Evolutionary conservation across 2,113 vertebrate species (phyloP).

Genomic region (Echinops telfairi): DNA sequence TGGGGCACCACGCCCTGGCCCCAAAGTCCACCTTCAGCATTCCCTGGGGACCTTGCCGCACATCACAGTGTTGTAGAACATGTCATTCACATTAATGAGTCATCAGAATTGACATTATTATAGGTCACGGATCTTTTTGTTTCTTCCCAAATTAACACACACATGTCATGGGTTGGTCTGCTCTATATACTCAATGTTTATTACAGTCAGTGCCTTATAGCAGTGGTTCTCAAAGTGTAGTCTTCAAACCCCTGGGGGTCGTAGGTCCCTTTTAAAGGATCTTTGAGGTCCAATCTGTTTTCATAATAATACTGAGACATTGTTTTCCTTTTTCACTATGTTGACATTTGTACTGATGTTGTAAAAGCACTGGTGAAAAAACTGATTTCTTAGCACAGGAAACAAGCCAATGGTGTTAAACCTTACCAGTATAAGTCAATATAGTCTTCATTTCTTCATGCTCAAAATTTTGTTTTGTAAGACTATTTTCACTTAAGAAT

Average conservation of each 20-base stretch:
- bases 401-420: conserved; percentile 42
- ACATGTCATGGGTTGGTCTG: neutral
- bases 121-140: conserved; percentile 20
- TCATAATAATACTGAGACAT: conserved; percentile 40
- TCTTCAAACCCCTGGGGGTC: neutral
- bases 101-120: conserved; percentile 27
- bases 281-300: conserved; percentile 56
- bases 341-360: conserved; percentile 47
- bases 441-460: neutral
- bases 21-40: too few species aligned
- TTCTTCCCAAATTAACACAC: conserved; percentile 59
- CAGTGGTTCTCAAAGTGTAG: conserved; percentile 18
- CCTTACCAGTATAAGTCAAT: neutral
- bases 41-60: too few species aligned
- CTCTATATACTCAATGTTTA: conserved; percentile 39
- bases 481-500: conserved; percentile 32
- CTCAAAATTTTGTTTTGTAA: neutral
- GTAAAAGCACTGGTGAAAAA: conserved; percentile 50
- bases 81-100: conserved; percentile 38
- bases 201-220: neutral
- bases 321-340: conserved; percentile 29
- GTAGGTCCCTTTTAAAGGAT: conserved; percentile 20
- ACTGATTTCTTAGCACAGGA: conserved; percentile 14
- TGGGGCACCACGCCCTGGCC: too few species aligned
- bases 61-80: neutral